These are phyloP conservation scores for Nycteola revayana DNA, from an alignment of 2,888 invertebrate species.

Conservation along the genomic window DNA sequence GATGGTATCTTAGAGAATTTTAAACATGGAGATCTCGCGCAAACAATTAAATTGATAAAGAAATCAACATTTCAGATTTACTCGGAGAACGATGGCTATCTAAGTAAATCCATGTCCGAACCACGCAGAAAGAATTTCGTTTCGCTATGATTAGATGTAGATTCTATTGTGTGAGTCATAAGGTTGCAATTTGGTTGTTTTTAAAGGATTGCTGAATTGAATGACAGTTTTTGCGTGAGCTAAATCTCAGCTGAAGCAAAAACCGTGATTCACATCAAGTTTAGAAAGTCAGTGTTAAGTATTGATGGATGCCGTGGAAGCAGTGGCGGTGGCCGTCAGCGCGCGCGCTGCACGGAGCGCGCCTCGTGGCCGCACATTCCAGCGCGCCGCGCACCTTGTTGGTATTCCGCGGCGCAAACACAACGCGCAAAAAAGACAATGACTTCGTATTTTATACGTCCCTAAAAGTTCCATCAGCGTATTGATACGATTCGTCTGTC, in stretches of 20 bases:
- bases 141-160: too few species aligned
- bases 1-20: slow-evolving; percentile 28
- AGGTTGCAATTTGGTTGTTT: slow-evolving; percentile 4
- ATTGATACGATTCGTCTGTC: slow-evolving; percentile 58
- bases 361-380: slow-evolving; percentile 38
- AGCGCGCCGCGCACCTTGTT: slow-evolving; percentile 56
- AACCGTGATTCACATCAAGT: slow-evolving; percentile 20
- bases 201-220: slow-evolving; percentile 19
- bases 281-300: slow-evolving; percentile 37
- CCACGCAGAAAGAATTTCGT: slow-evolving; percentile 30
- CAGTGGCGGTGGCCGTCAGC: neutral
- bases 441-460: slow-evolving; percentile 73
- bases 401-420: slow-evolving; percentile 67
- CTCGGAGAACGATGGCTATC: slow-evolving; percentile 41
- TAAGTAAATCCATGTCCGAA: slow-evolving; percentile 39
- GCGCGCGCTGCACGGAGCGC: slow-evolving; percentile 30
- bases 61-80: slow-evolving; percentile 47
- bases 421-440: slow-evolving; percentile 75
- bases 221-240: slow-evolving; percentile 35
- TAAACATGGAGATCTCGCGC: slow-evolving; percentile 19
- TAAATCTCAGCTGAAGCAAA: slow-evolving; percentile 2
- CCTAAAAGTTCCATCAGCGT: slow-evolving; percentile 72
- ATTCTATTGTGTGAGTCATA: too few species aligned
- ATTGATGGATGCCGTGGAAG: slow-evolving; percentile 31
- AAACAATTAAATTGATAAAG: slow-evolving; percentile 47